Conservation (phyloP, 2,888 invertebrate genomes). For the Mycalesis mineus region DNA sequence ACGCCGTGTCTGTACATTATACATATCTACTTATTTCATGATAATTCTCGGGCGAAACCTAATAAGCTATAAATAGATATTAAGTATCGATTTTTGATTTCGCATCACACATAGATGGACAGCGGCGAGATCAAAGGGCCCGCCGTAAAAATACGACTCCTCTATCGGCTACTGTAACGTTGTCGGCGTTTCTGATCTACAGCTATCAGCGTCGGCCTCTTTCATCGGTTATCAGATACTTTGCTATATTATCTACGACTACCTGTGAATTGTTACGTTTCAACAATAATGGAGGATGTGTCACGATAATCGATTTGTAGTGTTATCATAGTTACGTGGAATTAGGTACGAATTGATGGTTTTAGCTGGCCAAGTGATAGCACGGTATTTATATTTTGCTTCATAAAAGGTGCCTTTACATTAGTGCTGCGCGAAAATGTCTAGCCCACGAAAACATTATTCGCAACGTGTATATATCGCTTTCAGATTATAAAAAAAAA, state of each 20-base stretch:
- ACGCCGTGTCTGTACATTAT: too few relatives aligned
- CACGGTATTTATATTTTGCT: background rate
- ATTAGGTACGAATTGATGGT: conserved; percentile 12
- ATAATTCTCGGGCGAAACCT: background rate
- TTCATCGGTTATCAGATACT: conserved; percentile 59
- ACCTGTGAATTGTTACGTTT: conserved; percentile 59
- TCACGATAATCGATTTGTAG: conserved; percentile 36
- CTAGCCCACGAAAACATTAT: background rate
- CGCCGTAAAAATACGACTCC: conserved; percentile 50
- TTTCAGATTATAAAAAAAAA: background rate
- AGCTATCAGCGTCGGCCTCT: conserved; percentile 52
- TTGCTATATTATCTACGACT: conserved; percentile 54
- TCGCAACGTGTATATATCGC: background rate
- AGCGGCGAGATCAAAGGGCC: conserved; percentile 52
- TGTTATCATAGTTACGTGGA: conserved; percentile 22
- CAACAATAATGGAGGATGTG: conserved; percentile 41
- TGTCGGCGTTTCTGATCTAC: conserved; percentile 53
- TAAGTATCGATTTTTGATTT: conserved; percentile 28
- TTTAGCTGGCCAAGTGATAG: conserved; percentile 1
- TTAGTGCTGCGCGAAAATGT: background rate
- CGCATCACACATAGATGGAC: conserved; percentile 22
- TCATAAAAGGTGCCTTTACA: background rate
- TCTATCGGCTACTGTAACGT: conserved; percentile 55
- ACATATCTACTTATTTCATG: too few relatives aligned
- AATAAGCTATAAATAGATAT: background rate